Evolutionary conservation across 2,113 vertebrate species (phyloP), one percentile per base, ranked within the genome.

Genomic region (Solenodon paradoxus): DNA sequence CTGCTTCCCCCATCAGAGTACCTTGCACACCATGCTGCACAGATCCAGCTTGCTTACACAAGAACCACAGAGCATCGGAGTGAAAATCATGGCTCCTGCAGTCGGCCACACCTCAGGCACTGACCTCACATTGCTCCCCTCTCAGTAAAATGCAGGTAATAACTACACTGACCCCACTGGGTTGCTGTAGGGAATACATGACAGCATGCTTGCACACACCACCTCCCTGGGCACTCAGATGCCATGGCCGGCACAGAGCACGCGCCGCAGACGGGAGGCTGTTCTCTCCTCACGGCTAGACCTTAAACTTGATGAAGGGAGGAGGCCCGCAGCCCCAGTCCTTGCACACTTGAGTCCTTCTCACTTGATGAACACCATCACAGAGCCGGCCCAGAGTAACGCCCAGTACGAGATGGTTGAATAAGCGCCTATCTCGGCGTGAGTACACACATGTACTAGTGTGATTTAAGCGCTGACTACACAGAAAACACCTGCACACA

Each of bases 221-320:
- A 6, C 4, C n/a, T 74, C n/a, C 38, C 71, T 26, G 16, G 11
- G 19, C 19, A 42, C 7, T 24, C 9, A 68, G 49, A 45, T 3
- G 2, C 24, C 2, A 6, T 10, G 0, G 6, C 19, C 3, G 38
- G 42, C 42, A 32, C 0, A 2, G 19, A 24, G 13, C 11, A 45
- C 9, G 47, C 2, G 0, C 57, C 0, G 2, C 19, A 32, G 26
- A 24, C 22, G 8, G 9, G 90, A 38, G n/a, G 22, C 28, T 3
- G 7, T 10, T 40, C 24, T 9, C 8, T n/a, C 45, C 49, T 71
- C 24, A 28, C 32, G 8, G 12, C 55, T 3, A 38, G 63, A 22
- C 16, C 3, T 30, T 11, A 19, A 71, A 45, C 32, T 40, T 9
- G 35, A 84, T 2, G 53, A 2, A 8, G 9, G 55, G 40, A 9